Conservation (phyloP, 2,113 vertebrate genomes). For the Callipepla squamata region DNA sequence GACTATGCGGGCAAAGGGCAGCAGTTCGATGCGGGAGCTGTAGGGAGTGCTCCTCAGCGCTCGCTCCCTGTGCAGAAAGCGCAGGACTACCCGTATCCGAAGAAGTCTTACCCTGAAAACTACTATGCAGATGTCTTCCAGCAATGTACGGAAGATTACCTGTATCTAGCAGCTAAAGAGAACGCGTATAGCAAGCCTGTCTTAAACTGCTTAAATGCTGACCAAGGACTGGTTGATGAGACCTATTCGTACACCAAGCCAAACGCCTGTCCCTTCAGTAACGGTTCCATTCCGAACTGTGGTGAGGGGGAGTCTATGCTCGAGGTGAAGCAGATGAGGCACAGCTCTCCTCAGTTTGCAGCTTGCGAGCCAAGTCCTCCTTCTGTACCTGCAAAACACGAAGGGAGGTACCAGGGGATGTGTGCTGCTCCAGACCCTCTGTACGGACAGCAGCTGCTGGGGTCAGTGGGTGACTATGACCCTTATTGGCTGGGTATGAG, state of each 20-base stretch:
- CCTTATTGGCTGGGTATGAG: neutral
- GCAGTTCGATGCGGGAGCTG: fast-evolving
- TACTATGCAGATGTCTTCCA: neutral
- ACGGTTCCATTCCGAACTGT: neutral
- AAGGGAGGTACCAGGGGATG: neutral
- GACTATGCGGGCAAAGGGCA: neutral
- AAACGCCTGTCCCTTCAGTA: neutral
- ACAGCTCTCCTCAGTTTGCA: neutral
- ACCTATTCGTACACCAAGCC: neutral
- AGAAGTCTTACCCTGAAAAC: slow-evolving; percentile 13
- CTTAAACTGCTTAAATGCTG: neutral
- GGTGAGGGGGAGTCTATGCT: neutral
- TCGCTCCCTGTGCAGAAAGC: neutral
- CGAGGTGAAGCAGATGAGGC: neutral
- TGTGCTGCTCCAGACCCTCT: neutral
- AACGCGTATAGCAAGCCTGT: neutral
- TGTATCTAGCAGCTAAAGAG: slow-evolving; percentile 38
- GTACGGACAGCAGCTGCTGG: slow-evolving; percentile 30
- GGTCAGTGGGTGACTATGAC: neutral
- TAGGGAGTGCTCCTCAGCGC: neutral
- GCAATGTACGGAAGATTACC: neutral
- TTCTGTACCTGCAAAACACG: neutral
- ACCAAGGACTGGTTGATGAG: neutral
- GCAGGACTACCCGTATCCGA: neutral
- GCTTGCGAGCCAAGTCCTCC: neutral